These are phyloP conservation scores for Pampus argenteus DNA, from an alignment of 2,797 vertebrate species.

Conservation along the genomic window DNA sequence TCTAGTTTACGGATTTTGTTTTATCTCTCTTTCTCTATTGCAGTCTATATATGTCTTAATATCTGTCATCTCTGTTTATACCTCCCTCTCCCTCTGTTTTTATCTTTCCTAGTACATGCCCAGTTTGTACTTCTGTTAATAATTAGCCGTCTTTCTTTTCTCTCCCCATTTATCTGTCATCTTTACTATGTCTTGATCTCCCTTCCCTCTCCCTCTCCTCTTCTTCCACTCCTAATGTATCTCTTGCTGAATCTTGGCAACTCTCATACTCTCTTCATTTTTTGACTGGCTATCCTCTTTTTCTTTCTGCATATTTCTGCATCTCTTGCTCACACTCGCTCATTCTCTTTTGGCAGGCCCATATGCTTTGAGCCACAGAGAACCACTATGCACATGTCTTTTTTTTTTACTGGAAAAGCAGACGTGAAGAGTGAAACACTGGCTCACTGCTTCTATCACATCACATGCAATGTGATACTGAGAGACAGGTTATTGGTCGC, in stretches of 20 bases:
- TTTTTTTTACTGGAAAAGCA: conserved; percentile 38
- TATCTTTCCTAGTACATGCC: background rate
- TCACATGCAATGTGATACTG: conserved; percentile 45
- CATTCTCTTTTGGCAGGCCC: conserved; percentile 33
- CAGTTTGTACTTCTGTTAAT: conserved; percentile 39
- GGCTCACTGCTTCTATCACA: conserved; percentile 48
- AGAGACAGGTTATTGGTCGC: conserved; percentile 38
- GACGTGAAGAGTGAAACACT: conserved; percentile 38
- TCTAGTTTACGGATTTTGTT: background rate
- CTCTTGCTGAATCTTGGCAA: conserved; percentile 25
- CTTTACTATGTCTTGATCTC: conserved; percentile 28
- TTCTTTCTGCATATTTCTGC: conserved; percentile 23
- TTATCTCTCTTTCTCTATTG: background rate
- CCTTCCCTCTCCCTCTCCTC: background rate
- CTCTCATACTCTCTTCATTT: conserved; percentile 24
- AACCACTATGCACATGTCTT: conserved; percentile 25
- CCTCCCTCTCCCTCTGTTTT: background rate
- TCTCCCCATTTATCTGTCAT: conserved; percentile 27
- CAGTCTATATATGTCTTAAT: conserved; percentile 8
- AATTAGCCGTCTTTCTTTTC: conserved; percentile 26
- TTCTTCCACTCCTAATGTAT: conserved; percentile 32
- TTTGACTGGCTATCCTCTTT: conserved; percentile 16
- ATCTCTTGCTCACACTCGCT: conserved; percentile 4
- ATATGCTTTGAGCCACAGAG: conserved; percentile 40
- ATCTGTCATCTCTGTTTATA: background rate